Base-by-base conservation (phyloP, 2,797 vertebrate genomes). In the Sebastes flavidus region DNA sequence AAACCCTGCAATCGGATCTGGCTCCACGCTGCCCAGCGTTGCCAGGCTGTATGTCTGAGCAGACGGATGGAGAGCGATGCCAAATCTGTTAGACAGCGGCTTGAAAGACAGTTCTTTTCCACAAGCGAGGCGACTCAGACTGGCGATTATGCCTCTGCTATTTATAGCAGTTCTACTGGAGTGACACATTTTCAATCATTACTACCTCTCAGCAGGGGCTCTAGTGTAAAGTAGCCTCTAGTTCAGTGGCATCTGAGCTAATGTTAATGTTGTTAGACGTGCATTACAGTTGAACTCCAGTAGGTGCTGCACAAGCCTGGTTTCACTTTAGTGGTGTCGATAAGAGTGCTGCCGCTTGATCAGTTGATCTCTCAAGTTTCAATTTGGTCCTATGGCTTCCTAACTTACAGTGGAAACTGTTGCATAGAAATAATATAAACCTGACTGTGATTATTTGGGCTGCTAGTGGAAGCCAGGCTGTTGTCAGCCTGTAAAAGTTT, bases 401-500 rank as follows among this genome's bases (percentile, higher is more conserved):
- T 8, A 24, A 49, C 52, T 65, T 65, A 56, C 56, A 24, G 30
- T 56, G 1, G 8, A 79, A 72, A 79, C 38, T 29, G 65, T 30
- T 66, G n/a, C 75, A 60, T 66, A 61, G 55, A 58, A 77, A 67
- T 78, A 69, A 79, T 78, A 79, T 68, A 59, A 84, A 70, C 27
- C 66, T 49, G 49, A 78, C 60, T 68, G 73, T 74, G 73, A 81
- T 74, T 66, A 42, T 84, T 83, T 59, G 42, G 62, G 73, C 66
- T 65, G 69, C 65, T 73, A 27, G 77, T 86, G 80, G 87, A 86
- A 86, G 72, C 79, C 74, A 69, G 81, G 78, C 77, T 92, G 92
- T 94, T 93, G 89, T 94, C 92, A 93, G 93, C 89, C 91, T 90
- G 91, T 96, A 94, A 95, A 96, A 93, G 76, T 95, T 96, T 94